Conservation (phyloP, 2,113 vertebrate species). For the Epinephelus cyanopodus region DNA sequence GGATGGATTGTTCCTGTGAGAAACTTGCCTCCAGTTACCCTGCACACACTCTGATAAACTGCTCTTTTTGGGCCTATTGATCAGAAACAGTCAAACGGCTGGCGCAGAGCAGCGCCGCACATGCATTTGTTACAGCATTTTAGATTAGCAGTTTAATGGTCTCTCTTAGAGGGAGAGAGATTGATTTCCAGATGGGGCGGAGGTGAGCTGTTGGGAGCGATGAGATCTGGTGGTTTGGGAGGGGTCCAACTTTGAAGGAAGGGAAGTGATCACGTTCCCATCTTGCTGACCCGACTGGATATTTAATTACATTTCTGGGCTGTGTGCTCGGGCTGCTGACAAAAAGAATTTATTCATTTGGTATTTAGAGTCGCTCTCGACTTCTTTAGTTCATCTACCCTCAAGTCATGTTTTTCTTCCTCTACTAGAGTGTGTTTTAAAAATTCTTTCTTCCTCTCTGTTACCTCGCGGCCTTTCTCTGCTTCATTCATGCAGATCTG, state of each 20-base stretch:
- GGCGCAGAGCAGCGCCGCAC: constrained; percentile 13
- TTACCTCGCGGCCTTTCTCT: not conserved
- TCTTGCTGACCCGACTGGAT: constrained; percentile 74
- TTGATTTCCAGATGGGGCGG: constrained; percentile 66
- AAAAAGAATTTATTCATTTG: constrained; percentile 56
- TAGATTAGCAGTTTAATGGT: constrained; percentile 60
- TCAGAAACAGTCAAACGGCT: constrained; percentile 43
- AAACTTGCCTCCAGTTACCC: constrained; percentile 24
- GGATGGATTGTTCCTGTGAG: constrained; percentile 12
- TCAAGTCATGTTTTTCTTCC: not conserved
- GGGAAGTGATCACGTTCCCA: constrained; percentile 53
- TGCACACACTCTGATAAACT: constrained; percentile 57
- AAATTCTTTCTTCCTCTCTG: constrained; percentile 4
- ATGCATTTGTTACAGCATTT: constrained; percentile 56
- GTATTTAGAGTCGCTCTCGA: constrained; percentile 37
- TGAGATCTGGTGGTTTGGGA: constrained; percentile 44
- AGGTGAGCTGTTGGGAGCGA: constrained; percentile 24
- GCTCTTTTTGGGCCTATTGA: constrained; percentile 58
- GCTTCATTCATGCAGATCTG: constrained; percentile 30
- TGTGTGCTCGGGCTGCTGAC: constrained; percentile 65
- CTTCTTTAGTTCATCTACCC: constrained; percentile 26
- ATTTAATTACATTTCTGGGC: constrained; percentile 76
- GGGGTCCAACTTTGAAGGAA: constrained; percentile 41
- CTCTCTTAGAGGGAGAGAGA: constrained; percentile 54
- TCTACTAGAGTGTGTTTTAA: not conserved